Conservation (phyloP, 2,113 vertebrate species). For the Gavia stellata region DNA sequence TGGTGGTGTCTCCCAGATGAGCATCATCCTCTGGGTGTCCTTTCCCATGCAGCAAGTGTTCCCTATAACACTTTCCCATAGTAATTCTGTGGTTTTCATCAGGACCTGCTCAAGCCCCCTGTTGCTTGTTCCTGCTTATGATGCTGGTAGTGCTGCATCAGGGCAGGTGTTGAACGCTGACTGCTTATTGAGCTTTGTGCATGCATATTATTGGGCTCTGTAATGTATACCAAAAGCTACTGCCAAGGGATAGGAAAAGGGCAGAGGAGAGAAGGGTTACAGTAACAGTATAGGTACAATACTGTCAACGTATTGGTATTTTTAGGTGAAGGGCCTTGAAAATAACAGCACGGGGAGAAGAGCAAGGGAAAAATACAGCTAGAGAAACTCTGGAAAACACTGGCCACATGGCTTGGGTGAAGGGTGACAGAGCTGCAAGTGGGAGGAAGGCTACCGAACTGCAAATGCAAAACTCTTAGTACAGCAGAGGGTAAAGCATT, state of each 20-base stretch:
- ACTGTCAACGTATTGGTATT: neutral
- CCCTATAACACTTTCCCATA: accelerated
- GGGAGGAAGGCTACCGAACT: neutral
- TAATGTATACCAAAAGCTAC: neutral
- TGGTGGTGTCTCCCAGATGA: neutral
- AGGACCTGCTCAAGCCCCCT: neutral
- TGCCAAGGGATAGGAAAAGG: neutral
- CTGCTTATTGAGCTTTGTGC: neutral
- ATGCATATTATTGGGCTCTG: neutral
- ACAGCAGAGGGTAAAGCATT: neutral
- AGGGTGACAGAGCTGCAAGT: neutral
- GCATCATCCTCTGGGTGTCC: neutral
- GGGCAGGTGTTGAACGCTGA: neutral
- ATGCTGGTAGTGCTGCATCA: neutral
- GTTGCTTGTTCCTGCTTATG: neutral
- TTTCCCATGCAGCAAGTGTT: neutral
- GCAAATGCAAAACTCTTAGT: neutral
- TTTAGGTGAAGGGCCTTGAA: neutral
- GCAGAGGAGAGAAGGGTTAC: neutral
- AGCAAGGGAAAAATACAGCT: neutral
- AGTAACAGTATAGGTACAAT: neutral
- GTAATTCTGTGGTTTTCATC: neutral
- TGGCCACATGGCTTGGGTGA: neutral
- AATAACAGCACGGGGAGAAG: neutral
- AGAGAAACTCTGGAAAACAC: neutral